These are phyloP conservation scores for Puma concolor DNA, from an alignment of 2,113 vertebrate genomes.

Conservation along the genomic window DNA sequence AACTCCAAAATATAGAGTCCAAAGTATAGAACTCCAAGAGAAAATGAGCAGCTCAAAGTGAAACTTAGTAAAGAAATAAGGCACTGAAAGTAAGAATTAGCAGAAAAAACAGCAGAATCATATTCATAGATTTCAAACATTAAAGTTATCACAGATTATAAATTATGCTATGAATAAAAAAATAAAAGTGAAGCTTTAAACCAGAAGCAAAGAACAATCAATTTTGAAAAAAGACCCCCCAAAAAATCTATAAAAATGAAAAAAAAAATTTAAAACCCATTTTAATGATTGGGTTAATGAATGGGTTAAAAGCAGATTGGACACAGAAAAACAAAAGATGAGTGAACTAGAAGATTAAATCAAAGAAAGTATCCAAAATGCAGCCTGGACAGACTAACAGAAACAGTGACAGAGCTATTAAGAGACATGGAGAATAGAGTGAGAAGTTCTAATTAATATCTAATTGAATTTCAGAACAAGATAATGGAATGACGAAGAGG, in stretches of 20 bases:
- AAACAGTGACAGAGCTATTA: conserved; percentile 2
- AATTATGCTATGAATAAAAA: conserved; percentile 3
- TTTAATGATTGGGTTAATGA: neutral
- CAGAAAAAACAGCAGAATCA: neutral
- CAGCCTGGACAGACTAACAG: neutral
- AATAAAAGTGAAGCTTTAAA: conserved; percentile 7
- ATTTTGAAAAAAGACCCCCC: neutral
- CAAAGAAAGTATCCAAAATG: conserved; percentile 27
- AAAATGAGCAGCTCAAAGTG: conserved; percentile 22
- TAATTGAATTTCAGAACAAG: conserved; percentile 24
- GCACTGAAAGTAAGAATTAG: neutral
- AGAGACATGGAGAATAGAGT: neutral
- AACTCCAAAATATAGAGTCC: neutral
- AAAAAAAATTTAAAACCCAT: conserved; percentile 7
- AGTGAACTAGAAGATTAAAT: neutral
- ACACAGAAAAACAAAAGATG: neutral
- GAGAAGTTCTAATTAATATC: neutral
- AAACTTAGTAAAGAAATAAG: conserved; percentile 46
- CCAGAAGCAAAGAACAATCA: conserved; percentile 29
- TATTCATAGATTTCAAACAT: neutral
- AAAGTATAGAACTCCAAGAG: neutral
- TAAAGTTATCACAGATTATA: conserved; percentile 8
- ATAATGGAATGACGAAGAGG: conserved; percentile 16
- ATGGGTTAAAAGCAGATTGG: neutral
- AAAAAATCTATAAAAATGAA: neutral